These are phyloP conservation scores for Tigriopus japonicus DNA, from an alignment of 1,140 invertebrate species.

Conservation along the genomic window DNA sequence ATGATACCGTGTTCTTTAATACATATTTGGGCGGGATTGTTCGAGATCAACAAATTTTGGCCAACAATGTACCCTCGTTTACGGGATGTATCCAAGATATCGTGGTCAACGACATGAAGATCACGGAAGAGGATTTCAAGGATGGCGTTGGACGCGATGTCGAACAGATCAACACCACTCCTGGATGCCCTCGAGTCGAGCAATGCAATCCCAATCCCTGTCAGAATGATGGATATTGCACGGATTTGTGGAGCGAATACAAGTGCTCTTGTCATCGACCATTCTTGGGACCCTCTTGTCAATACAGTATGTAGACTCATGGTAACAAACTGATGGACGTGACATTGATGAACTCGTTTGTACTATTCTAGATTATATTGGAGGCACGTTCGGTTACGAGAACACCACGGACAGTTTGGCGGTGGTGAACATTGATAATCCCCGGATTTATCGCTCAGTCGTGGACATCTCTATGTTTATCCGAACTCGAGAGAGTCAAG, in stretches of 20 bases:
- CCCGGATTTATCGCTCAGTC: conserved; percentile 44
- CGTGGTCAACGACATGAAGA: conserved; percentile 47
- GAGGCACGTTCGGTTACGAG: conserved; percentile 75
- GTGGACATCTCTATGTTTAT: conserved; percentile 85
- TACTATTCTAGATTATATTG: conserved; percentile 43
- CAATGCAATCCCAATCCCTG: conserved; percentile 72
- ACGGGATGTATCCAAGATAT: conserved; percentile 83
- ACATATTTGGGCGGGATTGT: conserved; percentile 33
- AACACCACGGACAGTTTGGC: conserved; percentile 49
- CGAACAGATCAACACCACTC: conserved; percentile 30
- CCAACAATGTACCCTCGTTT: conserved; percentile 40
- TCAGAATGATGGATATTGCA: conserved; percentile 59
- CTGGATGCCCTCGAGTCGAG: conserved; percentile 49
- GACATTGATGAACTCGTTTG: conserved; percentile 30
- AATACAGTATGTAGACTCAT: conserved; percentile 22
- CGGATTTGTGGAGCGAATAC: conserved; percentile 71
- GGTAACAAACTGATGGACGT: background rate
- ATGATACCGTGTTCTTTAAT: conserved; percentile 27
- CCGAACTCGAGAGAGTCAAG: conserved; percentile 54
- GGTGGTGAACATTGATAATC: conserved; percentile 42
- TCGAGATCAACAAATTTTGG: conserved; percentile 32
- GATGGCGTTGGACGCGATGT: conserved; percentile 21
- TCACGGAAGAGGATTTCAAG: conserved; percentile 17
- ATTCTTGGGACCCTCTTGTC: conserved; percentile 62
- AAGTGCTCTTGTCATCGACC: conserved; percentile 66